Evolutionary conservation across 2,888 invertebrate species (phyloP).

Genomic region (Cantharis rustica): DNA sequence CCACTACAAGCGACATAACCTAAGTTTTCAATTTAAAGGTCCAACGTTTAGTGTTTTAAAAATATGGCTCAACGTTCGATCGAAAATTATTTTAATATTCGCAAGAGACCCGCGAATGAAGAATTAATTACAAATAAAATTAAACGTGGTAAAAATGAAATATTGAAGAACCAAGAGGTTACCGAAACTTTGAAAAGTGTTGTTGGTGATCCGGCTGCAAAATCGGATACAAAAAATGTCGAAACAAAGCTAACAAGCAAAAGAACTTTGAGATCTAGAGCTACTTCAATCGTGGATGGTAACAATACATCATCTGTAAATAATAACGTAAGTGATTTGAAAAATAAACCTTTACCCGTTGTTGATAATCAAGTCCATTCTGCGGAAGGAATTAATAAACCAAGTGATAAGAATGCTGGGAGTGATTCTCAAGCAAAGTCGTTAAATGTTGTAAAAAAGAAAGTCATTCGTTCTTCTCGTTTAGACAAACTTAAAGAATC

Average conservation of each 20-base stretch:
- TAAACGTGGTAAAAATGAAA: slow-evolving; percentile 59
- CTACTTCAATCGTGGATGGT: neutral
- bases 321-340: neutral
- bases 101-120: slow-evolving; percentile 75
- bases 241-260: neutral
- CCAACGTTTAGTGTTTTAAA: neutral
- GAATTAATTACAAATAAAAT: slow-evolving; percentile 58
- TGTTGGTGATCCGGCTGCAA: neutral
- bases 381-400: neutral
- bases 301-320: too few species aligned
- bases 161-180: slow-evolving; percentile 47
- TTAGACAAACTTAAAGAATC: slow-evolving; percentile 72
- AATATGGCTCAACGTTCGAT: slow-evolving; percentile 80
- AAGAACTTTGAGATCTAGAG: neutral
- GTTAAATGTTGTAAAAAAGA: slow-evolving; percentile 71
- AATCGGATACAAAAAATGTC: neutral
- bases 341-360: neutral
- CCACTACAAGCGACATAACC: neutral
- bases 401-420: neutral
- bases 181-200: neutral
- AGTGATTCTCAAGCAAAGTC: slow-evolving; percentile 59
- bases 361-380: neutral
- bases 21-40: neutral
- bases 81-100: slow-evolving; percentile 74
- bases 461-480: slow-evolving; percentile 69